phyloP scores from a whole-genome alignment of 2,113 vertebrate species.

The Conger conger region DNA sequence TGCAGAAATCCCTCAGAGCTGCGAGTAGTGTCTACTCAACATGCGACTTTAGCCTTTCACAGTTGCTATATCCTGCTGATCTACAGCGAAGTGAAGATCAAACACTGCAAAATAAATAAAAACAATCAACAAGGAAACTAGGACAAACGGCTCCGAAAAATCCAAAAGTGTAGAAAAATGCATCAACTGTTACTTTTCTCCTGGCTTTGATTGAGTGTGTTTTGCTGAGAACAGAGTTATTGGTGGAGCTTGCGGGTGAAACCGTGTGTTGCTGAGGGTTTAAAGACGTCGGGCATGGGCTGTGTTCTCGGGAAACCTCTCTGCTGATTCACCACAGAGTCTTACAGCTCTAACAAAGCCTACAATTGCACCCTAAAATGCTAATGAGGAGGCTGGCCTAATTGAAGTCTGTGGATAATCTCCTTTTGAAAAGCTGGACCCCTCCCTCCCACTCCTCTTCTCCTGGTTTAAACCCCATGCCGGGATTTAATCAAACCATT shows the following conservation, averaged over 20 bases:
- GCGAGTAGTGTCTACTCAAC: too few species aligned
- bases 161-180: background rate
- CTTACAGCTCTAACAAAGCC: background rate
- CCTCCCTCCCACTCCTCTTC: background rate
- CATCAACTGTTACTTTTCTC: background rate
- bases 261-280: background rate
- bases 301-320: background rate
- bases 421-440: background rate
- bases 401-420: background rate
- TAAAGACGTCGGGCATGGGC: background rate
- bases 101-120: too few species aligned
- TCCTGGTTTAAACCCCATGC: background rate
- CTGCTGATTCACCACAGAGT: background rate
- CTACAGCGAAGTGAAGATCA: too few species aligned
- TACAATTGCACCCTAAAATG: background rate
- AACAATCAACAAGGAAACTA: too few species aligned
- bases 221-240: background rate
- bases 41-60: too few species aligned
- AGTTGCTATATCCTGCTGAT: too few species aligned
- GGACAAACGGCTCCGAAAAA: too few species aligned
- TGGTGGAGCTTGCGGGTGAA: background rate
- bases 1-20: too few species aligned
- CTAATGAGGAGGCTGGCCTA: background rate
- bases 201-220: background rate
- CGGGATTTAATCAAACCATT: background rate